These are phyloP conservation scores for Chamaetylas fuelleborni DNA, from an alignment of 2,113 vertebrate species.

Conservation along the genomic window DNA sequence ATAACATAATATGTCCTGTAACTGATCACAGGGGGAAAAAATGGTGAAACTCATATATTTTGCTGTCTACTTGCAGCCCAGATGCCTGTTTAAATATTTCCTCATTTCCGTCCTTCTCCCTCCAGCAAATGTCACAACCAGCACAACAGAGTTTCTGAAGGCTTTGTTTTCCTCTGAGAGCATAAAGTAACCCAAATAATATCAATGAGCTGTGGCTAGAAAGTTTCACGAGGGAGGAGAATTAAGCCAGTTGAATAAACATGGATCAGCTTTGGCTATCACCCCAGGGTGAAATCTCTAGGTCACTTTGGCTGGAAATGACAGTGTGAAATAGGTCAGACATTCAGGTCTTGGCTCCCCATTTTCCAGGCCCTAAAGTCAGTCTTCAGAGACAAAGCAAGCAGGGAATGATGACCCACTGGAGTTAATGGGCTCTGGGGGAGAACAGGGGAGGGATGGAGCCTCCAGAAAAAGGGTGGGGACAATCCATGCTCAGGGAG, in stretches of 20 bases:
- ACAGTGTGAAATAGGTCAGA: background rate
- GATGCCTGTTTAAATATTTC: background rate
- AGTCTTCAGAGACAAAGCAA: background rate
- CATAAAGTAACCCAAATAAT: background rate
- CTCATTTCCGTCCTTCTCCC: background rate
- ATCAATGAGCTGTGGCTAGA: background rate
- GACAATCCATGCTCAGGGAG: background rate
- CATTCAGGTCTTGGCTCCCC: background rate
- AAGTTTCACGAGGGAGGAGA: background rate
- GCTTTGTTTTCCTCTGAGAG: conserved; percentile 7
- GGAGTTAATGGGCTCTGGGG: background rate
- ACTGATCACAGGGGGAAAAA: background rate
- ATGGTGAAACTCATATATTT: background rate
- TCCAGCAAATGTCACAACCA: background rate
- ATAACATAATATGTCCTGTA: background rate
- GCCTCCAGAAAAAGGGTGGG: background rate
- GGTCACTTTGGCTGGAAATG: conserved; percentile 14
- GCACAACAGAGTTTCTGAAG: background rate
- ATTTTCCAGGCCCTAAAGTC: background rate
- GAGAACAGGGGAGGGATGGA: background rate
- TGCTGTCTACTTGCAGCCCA: background rate
- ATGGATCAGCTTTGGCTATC: background rate
- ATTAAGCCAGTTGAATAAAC: conserved; percentile 19
- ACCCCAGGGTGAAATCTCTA: conserved; percentile 37
- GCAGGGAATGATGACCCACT: background rate